Evolutionary conservation across 2,113 vertebrate genomes (phyloP), one percentile per base, ranked within the genome.

Genomic region (Mus spicilegus): DNA sequence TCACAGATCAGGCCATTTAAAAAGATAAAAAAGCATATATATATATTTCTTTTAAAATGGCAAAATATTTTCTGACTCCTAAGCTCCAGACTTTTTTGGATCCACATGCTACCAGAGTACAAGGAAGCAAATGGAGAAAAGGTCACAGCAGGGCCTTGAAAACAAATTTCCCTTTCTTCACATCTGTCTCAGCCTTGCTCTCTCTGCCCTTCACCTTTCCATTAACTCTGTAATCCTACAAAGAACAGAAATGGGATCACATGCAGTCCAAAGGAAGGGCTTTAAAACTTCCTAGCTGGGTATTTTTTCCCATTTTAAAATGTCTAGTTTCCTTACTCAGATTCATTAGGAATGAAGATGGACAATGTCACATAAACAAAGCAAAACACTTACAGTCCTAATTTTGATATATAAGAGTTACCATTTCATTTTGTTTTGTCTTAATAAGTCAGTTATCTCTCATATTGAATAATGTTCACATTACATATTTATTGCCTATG

Each of bases 141-240:
- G 97, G 97, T 97, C 96, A 96, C 0, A 24, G 89, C 42, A 91
- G 89, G 90, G 82, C 63, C 82, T 94, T 73, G 89, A 73, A 98
- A 97, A 95, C 95, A 96, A 95, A 97, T 94, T 97, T 95, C 65
- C 78, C 49, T 94, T 80, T 94, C 86, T 87, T 82, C 94, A 76
- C 93, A 89, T 96, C 90, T 95, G 94, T 96, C 96, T 95, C 95
- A 54, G 81, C 36, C 88, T 96, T 89, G 89, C 89, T 95, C 93
- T 96, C 91, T 94, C 94, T 97, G 95, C 93, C 94, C 94, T 94
- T 95, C 95, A 94, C 92, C 96, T 97, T 96, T 95, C 88, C 73
- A 93, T 96, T 95, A 96, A 84, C 90, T 95, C 85, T 85, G 69
- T 76, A 97, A 97, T 95, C 90, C 95, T 89, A 28, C 72, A 89